Conservation (phyloP, 2,797 vertebrate species). For the Numenius phaeopus region DNA sequence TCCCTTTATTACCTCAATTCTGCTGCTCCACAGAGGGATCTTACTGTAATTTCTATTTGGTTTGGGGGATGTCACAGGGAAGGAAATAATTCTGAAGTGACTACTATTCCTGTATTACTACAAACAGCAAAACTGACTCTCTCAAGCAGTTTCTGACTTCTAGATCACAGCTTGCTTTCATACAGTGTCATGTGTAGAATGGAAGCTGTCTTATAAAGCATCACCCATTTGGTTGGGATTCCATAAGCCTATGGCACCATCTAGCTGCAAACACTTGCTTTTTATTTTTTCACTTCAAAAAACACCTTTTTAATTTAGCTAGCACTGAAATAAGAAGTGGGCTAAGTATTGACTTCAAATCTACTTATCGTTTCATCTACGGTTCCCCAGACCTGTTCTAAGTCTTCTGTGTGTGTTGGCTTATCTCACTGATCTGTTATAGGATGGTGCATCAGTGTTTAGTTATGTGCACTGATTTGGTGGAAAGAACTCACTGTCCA, state of each 20-base stretch:
- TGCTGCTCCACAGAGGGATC: not conserved
- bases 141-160: not conserved
- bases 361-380: fast-evolving
- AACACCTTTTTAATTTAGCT: not conserved
- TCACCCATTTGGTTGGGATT: not conserved
- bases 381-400: not conserved
- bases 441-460: not conserved
- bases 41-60: not conserved
- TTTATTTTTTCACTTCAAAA: not conserved
- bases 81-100: not conserved
- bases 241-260: slow-evolving; percentile 52
- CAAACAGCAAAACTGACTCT: not conserved
- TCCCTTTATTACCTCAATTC: not conserved
- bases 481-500: not conserved
- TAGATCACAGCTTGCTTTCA: not conserved
- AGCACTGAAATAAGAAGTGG: not conserved
- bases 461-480: not conserved
- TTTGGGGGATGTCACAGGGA: not conserved
- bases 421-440: not conserved
- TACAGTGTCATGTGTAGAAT: not conserved
- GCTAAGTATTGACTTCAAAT: not conserved
- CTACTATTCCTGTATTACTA: not conserved
- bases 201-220: not conserved
- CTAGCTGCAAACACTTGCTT: slow-evolving; percentile 47
- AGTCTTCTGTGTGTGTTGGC: not conserved